Conservation (phyloP, 2,113 vertebrate genomes). For the Siniperca knerii region DNA sequence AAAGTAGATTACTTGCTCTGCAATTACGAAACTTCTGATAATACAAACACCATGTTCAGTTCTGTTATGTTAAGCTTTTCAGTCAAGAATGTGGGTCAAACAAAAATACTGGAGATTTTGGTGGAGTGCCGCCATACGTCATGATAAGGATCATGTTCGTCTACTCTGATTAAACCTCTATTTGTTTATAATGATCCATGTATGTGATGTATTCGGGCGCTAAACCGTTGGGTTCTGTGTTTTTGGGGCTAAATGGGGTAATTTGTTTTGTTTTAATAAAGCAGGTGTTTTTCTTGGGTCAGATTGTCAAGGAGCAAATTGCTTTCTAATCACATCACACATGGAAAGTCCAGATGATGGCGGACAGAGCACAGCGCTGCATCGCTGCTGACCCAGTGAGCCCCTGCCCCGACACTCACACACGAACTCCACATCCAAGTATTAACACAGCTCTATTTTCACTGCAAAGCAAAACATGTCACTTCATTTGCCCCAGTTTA, state of each 20-base stretch:
- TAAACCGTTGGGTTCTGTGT: constrained; percentile 32
- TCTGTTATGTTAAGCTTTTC: constrained; percentile 36
- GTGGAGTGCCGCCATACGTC: background rate
- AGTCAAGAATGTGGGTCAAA: constrained; percentile 23
- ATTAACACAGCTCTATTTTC: constrained; percentile 76
- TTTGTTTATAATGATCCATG: constrained; percentile 65
- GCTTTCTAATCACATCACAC: constrained; percentile 80
- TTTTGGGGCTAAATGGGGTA: constrained; percentile 70
- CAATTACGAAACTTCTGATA: constrained; percentile 44
- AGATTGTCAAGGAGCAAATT: constrained; percentile 77
- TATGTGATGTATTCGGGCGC: constrained; percentile 58
- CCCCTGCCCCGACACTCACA: constrained; percentile 22
- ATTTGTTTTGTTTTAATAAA: constrained; percentile 86
- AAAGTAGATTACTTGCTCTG: constrained; percentile 48
- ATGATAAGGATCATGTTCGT: constrained; percentile 31
- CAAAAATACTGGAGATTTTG: constrained; percentile 31
- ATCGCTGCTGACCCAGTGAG: constrained; percentile 57
- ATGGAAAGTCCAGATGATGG: constrained; percentile 75
- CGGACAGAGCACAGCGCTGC: constrained; percentile 29
- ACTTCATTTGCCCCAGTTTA: constrained; percentile 75
- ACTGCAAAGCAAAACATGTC: constrained; percentile 81
- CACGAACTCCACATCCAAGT: constrained; percentile 37
- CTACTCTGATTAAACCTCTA: constrained; percentile 38
- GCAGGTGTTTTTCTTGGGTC: constrained; percentile 82
- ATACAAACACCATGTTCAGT: constrained; percentile 47